These are phyloP conservation scores for Odontomachus brunneus DNA, from an alignment of 1,140 invertebrate genomes.

Conservation along the genomic window DNA sequence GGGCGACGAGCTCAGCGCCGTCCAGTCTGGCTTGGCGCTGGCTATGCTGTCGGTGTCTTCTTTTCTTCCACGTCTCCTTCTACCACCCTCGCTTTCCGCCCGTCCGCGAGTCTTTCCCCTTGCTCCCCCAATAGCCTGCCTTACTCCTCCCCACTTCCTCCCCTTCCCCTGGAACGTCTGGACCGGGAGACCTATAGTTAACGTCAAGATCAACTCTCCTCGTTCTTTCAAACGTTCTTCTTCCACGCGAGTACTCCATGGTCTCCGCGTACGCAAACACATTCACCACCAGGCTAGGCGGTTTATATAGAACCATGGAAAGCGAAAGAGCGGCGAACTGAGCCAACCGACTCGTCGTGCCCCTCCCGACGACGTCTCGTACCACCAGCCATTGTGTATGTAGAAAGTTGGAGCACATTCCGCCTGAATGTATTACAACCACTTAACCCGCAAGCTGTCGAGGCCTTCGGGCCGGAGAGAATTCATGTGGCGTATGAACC, in stretches of 20 bases:
- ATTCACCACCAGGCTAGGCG: slow-evolving; percentile 12
- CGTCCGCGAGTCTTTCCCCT: slow-evolving; percentile 14
- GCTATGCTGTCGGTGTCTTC: slow-evolving; percentile 63
- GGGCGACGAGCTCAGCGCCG: slow-evolving; percentile 82
- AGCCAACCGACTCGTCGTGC: slow-evolving; percentile 48
- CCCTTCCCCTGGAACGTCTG: slow-evolving; percentile 43
- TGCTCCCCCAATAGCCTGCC: neutral
- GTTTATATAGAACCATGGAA: slow-evolving; percentile 28
- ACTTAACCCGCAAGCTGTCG: slow-evolving; percentile 76
- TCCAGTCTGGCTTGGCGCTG: slow-evolving; percentile 81
- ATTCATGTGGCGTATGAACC: slow-evolving; percentile 45
- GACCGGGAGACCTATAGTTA: slow-evolving; percentile 53
- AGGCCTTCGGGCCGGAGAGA: slow-evolving; percentile 46
- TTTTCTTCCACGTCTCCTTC: slow-evolving; percentile 61
- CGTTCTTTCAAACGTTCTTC: slow-evolving; percentile 54
- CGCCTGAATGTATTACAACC: slow-evolving; percentile 76
- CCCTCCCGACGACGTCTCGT: slow-evolving; percentile 1
- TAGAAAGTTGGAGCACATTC: slow-evolving; percentile 60
- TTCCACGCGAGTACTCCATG: slow-evolving; percentile 56
- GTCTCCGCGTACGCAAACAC: slow-evolving; percentile 64
- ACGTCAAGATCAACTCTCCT: slow-evolving; percentile 66
- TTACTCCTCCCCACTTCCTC: neutral
- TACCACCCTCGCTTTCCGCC: neutral
- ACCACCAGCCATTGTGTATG: slow-evolving; percentile 47
- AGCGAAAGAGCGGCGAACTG: slow-evolving; percentile 48